phyloP scores from a whole-genome alignment of 2,113 vertebrate genomes.

The Protobothrops flavoviridis region DNA sequence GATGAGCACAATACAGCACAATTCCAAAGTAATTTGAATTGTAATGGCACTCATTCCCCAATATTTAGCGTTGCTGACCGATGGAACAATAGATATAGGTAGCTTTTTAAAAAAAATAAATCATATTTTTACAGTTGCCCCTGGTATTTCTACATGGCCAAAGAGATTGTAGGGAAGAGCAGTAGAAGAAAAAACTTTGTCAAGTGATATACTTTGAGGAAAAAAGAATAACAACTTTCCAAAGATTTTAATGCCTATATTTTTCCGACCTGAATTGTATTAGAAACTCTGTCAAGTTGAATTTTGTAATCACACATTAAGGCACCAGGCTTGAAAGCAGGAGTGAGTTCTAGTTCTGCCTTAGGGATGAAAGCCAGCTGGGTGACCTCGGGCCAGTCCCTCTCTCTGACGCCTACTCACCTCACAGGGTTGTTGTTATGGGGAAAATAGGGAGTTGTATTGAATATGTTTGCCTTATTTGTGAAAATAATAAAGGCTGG shows the following conservation, averaged over 20 bases:
- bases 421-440: background rate
- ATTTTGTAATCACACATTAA: background rate
- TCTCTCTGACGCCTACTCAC: background rate
- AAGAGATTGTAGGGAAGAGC: background rate
- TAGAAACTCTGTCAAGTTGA: background rate
- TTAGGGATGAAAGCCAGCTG: background rate
- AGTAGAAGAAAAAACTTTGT: background rate
- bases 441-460: background rate
- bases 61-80: background rate
- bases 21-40: background rate
- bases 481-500: background rate
- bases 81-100: background rate
- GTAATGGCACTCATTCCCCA: background rate
- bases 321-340: background rate
- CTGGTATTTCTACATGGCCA: background rate
- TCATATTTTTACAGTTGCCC: background rate
- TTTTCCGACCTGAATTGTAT: background rate
- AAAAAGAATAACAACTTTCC: background rate
- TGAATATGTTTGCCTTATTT: background rate
- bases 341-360: background rate
- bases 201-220: background rate
- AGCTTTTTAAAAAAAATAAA: background rate
- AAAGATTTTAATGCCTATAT: background rate
- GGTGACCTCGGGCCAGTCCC: background rate
- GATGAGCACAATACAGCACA: background rate